Percentiles rank a stretch among this genome's conserved stretches.
phyloP scores from a whole-genome alignment of 2,113 vertebrate species.

The Rousettus leschenaultii region DNA sequence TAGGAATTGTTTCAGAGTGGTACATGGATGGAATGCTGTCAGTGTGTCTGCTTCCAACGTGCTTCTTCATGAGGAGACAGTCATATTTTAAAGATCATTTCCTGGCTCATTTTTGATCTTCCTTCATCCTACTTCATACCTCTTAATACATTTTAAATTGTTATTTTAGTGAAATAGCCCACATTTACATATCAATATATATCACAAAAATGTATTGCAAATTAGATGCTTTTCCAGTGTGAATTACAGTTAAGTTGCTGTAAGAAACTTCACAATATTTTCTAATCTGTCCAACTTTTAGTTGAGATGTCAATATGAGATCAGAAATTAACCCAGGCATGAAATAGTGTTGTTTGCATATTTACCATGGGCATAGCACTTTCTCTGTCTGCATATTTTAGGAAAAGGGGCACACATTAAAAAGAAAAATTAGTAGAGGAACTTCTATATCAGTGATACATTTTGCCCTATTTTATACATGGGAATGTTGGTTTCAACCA shows the following conservation, averaged over 20 bases:
- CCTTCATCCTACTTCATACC: not conserved
- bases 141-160: not conserved
- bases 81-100: not conserved
- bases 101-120: not conserved
- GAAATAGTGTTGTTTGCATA: not conserved
- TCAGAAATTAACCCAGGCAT: not conserved
- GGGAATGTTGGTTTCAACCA: not conserved
- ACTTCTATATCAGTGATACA: not conserved
- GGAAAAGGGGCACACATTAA: not conserved
- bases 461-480: not conserved
- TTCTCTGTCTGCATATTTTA: not conserved
- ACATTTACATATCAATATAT: fast-evolving
- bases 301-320: not conserved
- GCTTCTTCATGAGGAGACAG: not conserved
- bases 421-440: constrained; percentile 27
- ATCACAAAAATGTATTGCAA: not conserved
- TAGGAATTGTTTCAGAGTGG: constrained; percentile 30
- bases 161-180: not conserved
- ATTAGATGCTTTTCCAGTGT: not conserved
- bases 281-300: not conserved
- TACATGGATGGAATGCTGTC: not conserved
- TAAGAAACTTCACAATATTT: not conserved
- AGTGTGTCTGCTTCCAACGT: not conserved
- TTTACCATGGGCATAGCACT: not conserved
- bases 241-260: not conserved